phyloP scores from a whole-genome alignment of 2,797 vertebrate species.

The Brotogeris chrysoptera region DNA sequence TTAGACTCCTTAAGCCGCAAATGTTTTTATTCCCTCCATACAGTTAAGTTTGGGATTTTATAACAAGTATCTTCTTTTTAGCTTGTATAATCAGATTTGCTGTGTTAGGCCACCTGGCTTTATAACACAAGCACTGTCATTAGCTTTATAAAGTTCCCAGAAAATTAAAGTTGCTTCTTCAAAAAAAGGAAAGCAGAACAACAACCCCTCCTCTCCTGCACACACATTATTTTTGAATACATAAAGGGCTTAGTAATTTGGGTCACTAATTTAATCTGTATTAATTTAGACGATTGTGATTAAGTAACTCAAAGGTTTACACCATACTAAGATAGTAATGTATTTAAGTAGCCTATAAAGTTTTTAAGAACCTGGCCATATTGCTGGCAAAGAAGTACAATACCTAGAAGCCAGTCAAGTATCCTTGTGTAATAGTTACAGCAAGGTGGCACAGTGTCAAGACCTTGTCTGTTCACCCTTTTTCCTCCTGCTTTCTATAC shows the following conservation, averaged over 20 bases:
- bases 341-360: background rate
- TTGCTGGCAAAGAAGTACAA: background rate
- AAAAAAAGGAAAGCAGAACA: background rate
- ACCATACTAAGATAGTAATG: background rate
- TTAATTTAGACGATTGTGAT: background rate
- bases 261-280: background rate
- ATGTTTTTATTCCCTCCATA: too few relatives aligned
- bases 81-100: background rate
- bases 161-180: background rate
- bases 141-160: background rate
- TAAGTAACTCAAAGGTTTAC: background rate
- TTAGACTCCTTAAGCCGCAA: background rate
- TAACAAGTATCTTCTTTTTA: background rate
- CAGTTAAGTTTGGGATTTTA: background rate
- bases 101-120: background rate
- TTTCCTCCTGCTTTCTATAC: background rate
- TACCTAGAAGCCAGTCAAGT: background rate
- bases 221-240: background rate
- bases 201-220: too few relatives aligned
- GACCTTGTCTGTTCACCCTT: background rate
- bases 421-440: background rate
- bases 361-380: background rate
- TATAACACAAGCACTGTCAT: background rate
- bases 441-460: background rate
- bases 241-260: background rate